Evolutionary conservation across 2,888 invertebrate species (phyloP).

Genomic region (Metalampra italica): DNA sequence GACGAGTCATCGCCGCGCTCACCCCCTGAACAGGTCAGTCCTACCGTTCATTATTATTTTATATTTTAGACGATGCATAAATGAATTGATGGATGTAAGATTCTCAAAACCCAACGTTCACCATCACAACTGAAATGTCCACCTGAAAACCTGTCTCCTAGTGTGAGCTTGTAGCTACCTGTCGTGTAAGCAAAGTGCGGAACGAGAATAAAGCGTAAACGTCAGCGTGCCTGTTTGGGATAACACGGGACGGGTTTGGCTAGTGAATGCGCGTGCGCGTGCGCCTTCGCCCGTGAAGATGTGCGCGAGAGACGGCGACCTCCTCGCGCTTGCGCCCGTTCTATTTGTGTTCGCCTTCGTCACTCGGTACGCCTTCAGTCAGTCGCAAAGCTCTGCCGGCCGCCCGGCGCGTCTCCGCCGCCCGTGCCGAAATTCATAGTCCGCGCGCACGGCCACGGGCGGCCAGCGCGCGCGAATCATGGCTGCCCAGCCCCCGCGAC

Average conservation of each 20-base stretch:
- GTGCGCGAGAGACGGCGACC: conserved; percentile 77
- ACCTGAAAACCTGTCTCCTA: conserved; percentile 58
- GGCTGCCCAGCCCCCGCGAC: conserved; percentile 73
- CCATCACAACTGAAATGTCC: conserved; percentile 54
- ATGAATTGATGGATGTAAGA: conserved; percentile 33
- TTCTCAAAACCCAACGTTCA: conserved; percentile 50
- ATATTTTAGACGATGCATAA: conserved; percentile 43
- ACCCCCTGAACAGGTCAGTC: conserved; percentile 73
- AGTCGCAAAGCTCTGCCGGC: conserved; percentile 73
- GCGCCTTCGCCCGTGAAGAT: conserved; percentile 76
- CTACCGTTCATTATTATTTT: conserved; percentile 42
- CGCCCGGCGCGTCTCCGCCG: conserved; percentile 69
- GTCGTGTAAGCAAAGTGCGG: conserved; percentile 60
- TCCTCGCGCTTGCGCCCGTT: conserved; percentile 76
- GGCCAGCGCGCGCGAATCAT: conserved; percentile 56
- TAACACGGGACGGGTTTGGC: conserved; percentile 72
- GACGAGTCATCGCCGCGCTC: conserved; percentile 70
- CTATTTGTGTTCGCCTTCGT: conserved; percentile 78
- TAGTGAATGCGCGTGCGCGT: conserved; percentile 68
- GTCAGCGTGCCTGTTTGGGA: conserved; percentile 67
- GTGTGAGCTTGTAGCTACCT: conserved; percentile 34
- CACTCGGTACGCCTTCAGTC: conserved; percentile 75
- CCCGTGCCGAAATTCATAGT: conserved; percentile 49
- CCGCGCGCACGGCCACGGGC: conserved; percentile 61
- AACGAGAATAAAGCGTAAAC: conserved; percentile 69